Conservation (phyloP, 2,113 vertebrate species). For the Corydoras maculifer region DNA sequence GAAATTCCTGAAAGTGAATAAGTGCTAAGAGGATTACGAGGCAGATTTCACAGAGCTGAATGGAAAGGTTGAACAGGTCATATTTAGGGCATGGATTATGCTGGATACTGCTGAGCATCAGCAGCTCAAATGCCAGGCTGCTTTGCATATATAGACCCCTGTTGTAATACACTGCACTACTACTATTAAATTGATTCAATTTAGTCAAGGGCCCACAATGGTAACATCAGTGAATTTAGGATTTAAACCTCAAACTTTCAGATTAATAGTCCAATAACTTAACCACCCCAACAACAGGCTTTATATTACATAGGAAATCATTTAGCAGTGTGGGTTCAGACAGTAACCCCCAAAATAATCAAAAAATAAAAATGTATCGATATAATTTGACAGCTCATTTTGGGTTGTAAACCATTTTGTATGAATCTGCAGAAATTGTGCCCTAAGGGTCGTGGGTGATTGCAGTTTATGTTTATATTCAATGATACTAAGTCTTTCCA, state of each 20-base stretch:
- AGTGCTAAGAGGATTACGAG: constrained; percentile 45
- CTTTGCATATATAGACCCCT: neutral
- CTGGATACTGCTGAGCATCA: constrained; percentile 21
- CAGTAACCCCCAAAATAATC: no score
- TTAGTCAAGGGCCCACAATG: no score
- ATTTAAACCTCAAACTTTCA: no score
- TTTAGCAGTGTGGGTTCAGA: no score
- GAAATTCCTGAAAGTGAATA: constrained; percentile 41
- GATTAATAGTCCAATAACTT: no score
- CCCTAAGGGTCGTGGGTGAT: neutral
- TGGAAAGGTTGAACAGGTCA: constrained; percentile 19
- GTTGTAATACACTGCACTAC: neutral
- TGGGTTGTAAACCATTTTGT: no score
- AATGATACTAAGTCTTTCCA: neutral
- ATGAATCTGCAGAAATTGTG: no score
- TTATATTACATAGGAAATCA: no score
- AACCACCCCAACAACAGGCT: no score
- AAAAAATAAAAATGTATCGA: no score
- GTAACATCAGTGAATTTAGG: neutral
- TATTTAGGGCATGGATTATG: constrained; percentile 31
- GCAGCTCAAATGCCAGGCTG: constrained; percentile 6
- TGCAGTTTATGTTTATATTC: neutral
- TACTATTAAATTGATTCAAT: neutral
- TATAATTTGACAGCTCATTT: no score
- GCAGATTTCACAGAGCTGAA: constrained; percentile 31